phyloP scores from a whole-genome alignment of 2,888 invertebrate species.

The Zonitis immaculata region DNA sequence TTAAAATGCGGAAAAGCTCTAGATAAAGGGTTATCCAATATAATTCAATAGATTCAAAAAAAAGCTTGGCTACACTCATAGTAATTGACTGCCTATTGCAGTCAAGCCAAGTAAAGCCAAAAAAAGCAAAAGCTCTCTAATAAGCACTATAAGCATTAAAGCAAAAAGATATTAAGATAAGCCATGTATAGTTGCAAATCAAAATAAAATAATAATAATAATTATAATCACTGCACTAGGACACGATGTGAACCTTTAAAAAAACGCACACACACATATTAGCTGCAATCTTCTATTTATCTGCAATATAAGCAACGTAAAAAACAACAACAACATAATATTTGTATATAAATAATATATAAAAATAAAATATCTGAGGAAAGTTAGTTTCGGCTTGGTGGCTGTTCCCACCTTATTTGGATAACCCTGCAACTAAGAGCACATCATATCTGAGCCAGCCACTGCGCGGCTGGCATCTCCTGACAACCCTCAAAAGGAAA shows the following conservation, averaged over 20 bases:
- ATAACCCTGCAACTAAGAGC: constrained; percentile 56
- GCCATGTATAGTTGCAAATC: constrained; percentile 19
- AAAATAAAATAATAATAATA: too few relatives aligned
- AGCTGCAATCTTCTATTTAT: constrained; percentile 42
- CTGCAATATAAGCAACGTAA: constrained; percentile 32
- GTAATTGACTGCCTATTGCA: constrained; percentile 35
- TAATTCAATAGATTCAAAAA: constrained; percentile 25
- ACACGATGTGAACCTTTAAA: constrained; percentile 29
- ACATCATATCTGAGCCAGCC: constrained; percentile 60
- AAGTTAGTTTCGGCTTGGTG: constrained; percentile 45
- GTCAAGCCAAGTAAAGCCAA: constrained; percentile 32
- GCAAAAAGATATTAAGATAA: constrained; percentile 27
- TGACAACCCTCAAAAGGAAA: neutral
- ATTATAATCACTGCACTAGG: constrained; percentile 36
- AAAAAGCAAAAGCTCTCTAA: constrained; percentile 33
- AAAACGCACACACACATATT: constrained; percentile 27
- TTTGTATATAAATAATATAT: constrained; percentile 20
- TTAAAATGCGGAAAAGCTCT: constrained; percentile 43
- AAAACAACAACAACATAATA: constrained; percentile 11
- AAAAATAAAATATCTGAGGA: constrained; percentile 13
- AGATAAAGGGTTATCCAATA: constrained; percentile 50
- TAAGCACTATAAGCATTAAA: constrained; percentile 35
- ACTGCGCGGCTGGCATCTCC: constrained; percentile 22
- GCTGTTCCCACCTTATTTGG: constrained; percentile 51
- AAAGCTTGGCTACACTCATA: constrained; percentile 42